Conservation (phyloP, 2,797 vertebrate species). For the Megalops cyprinoides region DNA sequence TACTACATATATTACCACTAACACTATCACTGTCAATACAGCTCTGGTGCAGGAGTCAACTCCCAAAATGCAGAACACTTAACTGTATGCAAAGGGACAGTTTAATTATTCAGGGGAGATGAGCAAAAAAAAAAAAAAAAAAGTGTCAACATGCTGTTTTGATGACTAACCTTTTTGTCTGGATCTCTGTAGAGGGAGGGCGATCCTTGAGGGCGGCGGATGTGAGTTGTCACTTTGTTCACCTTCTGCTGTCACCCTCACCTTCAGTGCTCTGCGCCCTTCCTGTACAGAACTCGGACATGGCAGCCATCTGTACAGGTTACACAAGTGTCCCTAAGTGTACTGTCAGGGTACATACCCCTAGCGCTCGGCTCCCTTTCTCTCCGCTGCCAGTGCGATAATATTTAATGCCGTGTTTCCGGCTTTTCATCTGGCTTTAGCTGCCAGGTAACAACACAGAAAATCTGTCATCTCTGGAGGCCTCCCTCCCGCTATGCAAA, state of each 20-base stretch:
- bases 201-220: background rate
- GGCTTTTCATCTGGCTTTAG: background rate
- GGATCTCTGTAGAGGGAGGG: background rate
- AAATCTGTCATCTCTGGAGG: background rate
- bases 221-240: background rate
- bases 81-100: constrained; percentile 1
- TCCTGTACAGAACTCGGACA: background rate
- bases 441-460: constrained; percentile 2
- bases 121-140: background rate
- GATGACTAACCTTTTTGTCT: constrained; percentile 9
- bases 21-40: constrained; percentile 35
- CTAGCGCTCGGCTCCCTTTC: background rate
- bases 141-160: background rate
- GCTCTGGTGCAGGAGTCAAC: background rate
- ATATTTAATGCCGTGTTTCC: background rate
- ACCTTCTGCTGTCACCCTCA: background rate
- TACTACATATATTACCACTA: constrained; percentile 62
- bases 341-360: background rate
- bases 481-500: constrained; percentile 6
- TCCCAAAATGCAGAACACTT: background rate
- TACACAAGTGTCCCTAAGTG: background rate
- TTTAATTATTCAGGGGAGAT: constrained; percentile 6
- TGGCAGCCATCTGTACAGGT: background rate
- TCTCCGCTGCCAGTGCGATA: background rate
- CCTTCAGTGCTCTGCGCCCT: background rate